Conservation (phyloP, 2,888 invertebrate species). For the Steinernema carpocapsae region DNA sequence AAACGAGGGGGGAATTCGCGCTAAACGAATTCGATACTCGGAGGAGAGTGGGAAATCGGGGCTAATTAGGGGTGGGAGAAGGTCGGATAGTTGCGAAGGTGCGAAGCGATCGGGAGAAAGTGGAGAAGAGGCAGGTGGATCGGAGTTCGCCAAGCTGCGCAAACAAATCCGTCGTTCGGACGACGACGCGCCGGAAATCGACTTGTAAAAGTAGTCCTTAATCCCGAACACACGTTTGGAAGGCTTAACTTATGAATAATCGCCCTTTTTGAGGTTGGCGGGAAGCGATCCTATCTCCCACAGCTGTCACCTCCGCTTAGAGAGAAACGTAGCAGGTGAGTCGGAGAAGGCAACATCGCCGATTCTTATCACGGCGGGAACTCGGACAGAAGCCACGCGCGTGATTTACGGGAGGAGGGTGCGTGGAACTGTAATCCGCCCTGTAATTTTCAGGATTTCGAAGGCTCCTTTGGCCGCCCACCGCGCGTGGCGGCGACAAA, state of each 20-base stretch:
- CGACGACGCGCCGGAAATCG: background rate
- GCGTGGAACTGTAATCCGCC: background rate
- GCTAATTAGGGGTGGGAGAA: background rate
- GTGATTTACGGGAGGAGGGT: background rate
- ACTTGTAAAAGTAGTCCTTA: background rate
- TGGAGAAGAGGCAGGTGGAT: constrained; percentile 6
- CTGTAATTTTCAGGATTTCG: constrained; percentile 1
- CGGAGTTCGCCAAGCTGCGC: constrained; percentile 7
- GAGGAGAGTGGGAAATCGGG: background rate
- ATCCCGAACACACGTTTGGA: background rate
- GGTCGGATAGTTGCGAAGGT: background rate
- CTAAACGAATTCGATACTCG: background rate
- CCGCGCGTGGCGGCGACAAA: too few relatives aligned
- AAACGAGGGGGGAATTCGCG: background rate
- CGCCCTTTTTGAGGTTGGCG: background rate
- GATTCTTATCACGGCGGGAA: constrained; percentile 23
- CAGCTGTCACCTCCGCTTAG: constrained; percentile 11
- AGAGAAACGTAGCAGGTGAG: constrained; percentile 10
- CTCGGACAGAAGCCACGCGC: constrained; percentile 5
- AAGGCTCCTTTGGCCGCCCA: background rate
- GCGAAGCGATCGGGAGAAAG: constrained; percentile 5
- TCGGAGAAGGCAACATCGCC: background rate
- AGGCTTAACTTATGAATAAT: background rate
- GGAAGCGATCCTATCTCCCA: background rate
- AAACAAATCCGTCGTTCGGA: background rate